Percentiles rank a stretch among this genome's conserved stretches.
Conservation (phyloP, 2,888 invertebrate species). For the Parnassius orleans region DNA sequence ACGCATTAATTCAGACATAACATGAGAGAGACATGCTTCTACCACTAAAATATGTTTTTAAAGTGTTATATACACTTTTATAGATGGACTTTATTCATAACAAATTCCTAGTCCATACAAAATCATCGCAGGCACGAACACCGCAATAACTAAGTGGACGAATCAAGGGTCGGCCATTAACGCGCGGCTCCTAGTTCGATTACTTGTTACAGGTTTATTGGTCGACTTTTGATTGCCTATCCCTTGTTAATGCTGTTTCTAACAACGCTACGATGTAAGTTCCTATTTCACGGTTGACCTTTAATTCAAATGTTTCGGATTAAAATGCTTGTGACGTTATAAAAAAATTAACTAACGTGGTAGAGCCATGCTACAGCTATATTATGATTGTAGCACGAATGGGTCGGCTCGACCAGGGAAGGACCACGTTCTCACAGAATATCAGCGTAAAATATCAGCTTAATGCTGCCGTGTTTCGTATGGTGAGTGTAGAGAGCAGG, state of each 20-base stretch:
- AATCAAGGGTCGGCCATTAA: slow-evolving; percentile 33
- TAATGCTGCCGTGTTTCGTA: too few relatives aligned
- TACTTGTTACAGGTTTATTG: slow-evolving; percentile 36
- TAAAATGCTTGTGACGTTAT: not conserved
- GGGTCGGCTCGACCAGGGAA: too few relatives aligned
- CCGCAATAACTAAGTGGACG: slow-evolving; percentile 28
- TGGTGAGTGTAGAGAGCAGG: too few relatives aligned
- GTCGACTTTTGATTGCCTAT: slow-evolving; percentile 39
- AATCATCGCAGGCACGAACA: not conserved
- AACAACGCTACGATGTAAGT: not conserved
- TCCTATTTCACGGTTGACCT: not conserved
- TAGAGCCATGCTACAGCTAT: too few relatives aligned
- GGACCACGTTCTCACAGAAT: too few relatives aligned
- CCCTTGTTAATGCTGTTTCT: slow-evolving; percentile 24
- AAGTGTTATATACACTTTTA: not conserved
- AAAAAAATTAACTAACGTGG: too few relatives aligned
- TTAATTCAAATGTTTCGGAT: not conserved
- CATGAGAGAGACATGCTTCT: not conserved
- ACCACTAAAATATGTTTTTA: not conserved
- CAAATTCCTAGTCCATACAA: slow-evolving; percentile 4
- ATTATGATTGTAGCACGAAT: too few relatives aligned
- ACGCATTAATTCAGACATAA: too few relatives aligned
- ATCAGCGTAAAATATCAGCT: too few relatives aligned
- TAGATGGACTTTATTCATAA: too few relatives aligned
- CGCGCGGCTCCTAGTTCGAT: slow-evolving; percentile 39